These are phyloP conservation scores for Physocephala rufipes DNA, from an alignment of 2,888 invertebrate species.

Conservation along the genomic window DNA sequence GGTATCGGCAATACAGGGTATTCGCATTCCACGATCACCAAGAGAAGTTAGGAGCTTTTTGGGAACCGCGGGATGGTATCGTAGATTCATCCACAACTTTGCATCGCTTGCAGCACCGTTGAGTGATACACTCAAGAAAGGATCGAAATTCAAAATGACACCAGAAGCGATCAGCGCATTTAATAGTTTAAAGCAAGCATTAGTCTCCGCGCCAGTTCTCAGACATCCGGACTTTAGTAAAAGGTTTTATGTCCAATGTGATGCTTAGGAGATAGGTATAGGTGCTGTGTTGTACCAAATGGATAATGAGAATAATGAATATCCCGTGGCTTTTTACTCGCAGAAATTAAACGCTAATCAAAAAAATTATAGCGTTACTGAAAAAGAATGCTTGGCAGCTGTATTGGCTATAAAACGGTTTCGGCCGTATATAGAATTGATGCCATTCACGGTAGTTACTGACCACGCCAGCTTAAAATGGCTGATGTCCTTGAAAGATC, in stretches of 20 bases:
- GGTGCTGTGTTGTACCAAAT: constrained; percentile 38
- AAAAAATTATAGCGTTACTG: constrained; percentile 39
- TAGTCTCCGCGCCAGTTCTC: neutral
- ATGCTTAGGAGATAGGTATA: constrained; percentile 38
- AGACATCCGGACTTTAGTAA: neutral
- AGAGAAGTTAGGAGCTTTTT: constrained; percentile 12
- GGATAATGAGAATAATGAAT: constrained; percentile 24
- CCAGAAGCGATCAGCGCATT: constrained; percentile 1
- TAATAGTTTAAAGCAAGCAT: neutral
- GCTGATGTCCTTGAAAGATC: constrained; percentile 13
- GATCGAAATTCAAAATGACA: constrained; percentile 11
- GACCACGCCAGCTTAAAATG: constrained; percentile 14
- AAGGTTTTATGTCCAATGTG: constrained; percentile 41
- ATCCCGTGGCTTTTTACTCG: constrained; percentile 38
- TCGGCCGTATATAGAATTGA: neutral
- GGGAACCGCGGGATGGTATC: constrained; percentile 16
- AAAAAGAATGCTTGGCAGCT: constrained; percentile 42
- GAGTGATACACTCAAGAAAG: constrained; percentile 10
- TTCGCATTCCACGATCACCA: neutral
- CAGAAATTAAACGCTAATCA: constrained; percentile 40
- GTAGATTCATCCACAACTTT: constrained; percentile 14
- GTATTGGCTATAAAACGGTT: constrained; percentile 38
- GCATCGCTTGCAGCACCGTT: neutral
- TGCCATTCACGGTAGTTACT: neutral
- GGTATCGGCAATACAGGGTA: neutral